Percentiles rank a stretch among this genome's conserved stretches.
phyloP scores from a whole-genome alignment of 2,113 vertebrate genomes.

The Pachycephala philippinensis region DNA sequence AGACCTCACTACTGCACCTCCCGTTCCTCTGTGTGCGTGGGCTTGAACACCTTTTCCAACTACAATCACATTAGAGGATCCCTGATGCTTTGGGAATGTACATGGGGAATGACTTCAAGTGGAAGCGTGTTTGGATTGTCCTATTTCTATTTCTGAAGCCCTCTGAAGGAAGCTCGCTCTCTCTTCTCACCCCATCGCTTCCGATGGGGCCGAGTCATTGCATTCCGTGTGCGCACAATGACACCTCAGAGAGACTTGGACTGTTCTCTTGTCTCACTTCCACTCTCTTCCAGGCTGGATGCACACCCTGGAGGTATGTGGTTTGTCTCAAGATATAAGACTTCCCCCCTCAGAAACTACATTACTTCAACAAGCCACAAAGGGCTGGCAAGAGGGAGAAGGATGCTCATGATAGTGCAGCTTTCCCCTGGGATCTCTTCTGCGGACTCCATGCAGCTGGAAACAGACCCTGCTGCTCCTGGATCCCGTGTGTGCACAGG shows the following conservation, averaged over 20 bases:
- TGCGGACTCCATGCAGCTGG: not conserved
- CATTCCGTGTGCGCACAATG: not conserved
- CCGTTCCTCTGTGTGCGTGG: rapidly evolving
- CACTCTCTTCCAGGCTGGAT: constrained; percentile 57
- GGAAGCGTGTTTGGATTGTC: constrained; percentile 1
- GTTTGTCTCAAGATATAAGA: constrained; percentile 70
- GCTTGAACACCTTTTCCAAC: not conserved
- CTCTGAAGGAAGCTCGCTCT: constrained; percentile 24
- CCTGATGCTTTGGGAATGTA: not conserved
- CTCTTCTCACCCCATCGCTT: constrained; percentile 65
- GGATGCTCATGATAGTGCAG: not conserved
- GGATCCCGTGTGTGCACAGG: not conserved
- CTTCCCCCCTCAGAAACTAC: constrained; percentile 42
- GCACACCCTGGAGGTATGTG: constrained; percentile 64
- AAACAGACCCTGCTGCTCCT: not conserved
- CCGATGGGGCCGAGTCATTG: constrained; percentile 43
- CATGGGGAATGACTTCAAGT: not conserved
- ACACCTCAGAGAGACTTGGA: constrained; percentile 64
- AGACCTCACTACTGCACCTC: not conserved
- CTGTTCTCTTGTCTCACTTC: constrained; percentile 63
- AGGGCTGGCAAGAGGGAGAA: constrained; percentile 25
- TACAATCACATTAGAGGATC: not conserved
- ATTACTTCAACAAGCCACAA: constrained; percentile 54
- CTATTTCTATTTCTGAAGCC: constrained; percentile 50
- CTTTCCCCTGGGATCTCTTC: not conserved